Base-by-base conservation (phyloP, 2,888 invertebrate species). In the Gymnoscelis rufifasciata region DNA sequence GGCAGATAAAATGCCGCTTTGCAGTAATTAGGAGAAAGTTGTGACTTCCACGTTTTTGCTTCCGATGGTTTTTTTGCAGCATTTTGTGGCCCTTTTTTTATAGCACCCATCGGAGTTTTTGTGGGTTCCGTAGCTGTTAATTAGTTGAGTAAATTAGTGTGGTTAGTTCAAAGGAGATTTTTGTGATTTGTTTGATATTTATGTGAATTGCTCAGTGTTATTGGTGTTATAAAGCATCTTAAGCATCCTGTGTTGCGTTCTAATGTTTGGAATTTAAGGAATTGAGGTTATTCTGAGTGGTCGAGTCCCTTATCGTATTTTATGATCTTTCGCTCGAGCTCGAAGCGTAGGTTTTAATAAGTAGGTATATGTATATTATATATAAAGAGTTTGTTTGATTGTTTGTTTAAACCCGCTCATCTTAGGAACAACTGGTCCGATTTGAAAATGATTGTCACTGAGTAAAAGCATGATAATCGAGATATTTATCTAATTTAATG, bases 11-110 rank as follows among this genome's bases (percentile, higher is more conserved):
- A 54, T 54, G 60, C 56, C 60, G 57, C 57, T 59, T 54, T 49
- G 47, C 41, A 41, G 57, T 59, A 56, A 60, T 64, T 63, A 60
- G 38, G 56, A 43, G 54, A 57, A 57, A 63, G 54, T 62, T 62
- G 64, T 62, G 59, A 60, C 60, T 64, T 62, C 62, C 59, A 54
- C 42, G 35, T 36, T 43, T 38, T 42, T 40, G 38, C 38, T 30
- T 45, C 54, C 10, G 14, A 14, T 10, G 33, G 37, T 31, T 42
- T 59, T 59, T 60, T 59, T 40, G 40, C 38, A 30, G 44, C 53
- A 51, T 54, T 59, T 51, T n/a, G n/a, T n/a, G 29, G 6, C 23
- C 33, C 19, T 38, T 43, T 47, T 47, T 47, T 43, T 14, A 23
- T 37, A 29, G 45, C 53, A 56, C 57, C 58, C 53, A 36, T 45